Conservation (phyloP, 2,888 invertebrate genomes). For the Leptinotarsa juncta region DNA sequence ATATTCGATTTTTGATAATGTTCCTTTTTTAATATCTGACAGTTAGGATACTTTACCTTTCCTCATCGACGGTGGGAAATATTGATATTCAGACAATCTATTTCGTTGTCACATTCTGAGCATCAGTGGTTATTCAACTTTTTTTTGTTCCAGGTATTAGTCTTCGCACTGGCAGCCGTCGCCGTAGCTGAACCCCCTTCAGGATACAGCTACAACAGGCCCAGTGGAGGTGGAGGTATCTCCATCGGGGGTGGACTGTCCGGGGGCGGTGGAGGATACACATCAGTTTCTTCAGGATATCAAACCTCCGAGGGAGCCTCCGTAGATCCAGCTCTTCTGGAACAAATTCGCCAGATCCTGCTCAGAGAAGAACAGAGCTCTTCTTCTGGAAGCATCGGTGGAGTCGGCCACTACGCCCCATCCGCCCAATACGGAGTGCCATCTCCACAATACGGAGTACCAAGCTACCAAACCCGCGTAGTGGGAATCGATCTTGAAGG, state of each 20-base stretch:
- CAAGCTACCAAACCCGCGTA: constrained; percentile 71
- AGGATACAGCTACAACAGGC: constrained; percentile 81
- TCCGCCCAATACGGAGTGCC: constrained; percentile 78
- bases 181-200: constrained; percentile 81
- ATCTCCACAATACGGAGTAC: constrained; percentile 76
- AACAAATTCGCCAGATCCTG: constrained; percentile 87
- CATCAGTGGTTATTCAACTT: background rate
- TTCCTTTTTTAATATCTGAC: no score
- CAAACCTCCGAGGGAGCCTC: constrained; percentile 86
- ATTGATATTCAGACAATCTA: no score
- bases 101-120: no score
- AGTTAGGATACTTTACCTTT: no score
- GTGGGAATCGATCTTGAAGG: constrained; percentile 88
- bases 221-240: constrained; percentile 66
- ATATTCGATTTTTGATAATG: no score
- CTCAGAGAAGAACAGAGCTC: constrained; percentile 82
- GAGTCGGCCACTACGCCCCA: constrained; percentile 69
- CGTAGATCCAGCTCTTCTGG: constrained; percentile 83
- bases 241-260: constrained; percentile 53
- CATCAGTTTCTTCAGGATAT: constrained; percentile 81
- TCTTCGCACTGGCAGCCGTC: constrained; percentile 82
- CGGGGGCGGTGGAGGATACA: constrained; percentile 80
- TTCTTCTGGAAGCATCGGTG: constrained; percentile 67
- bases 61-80: no score
- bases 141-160: constrained; percentile 78